A percentile compares a stretch with the other conserved stretches of the same genome.
These are phyloP conservation scores for Epinephelus moara DNA, from an alignment of 2,113 vertebrate species.

Conservation along the genomic window DNA sequence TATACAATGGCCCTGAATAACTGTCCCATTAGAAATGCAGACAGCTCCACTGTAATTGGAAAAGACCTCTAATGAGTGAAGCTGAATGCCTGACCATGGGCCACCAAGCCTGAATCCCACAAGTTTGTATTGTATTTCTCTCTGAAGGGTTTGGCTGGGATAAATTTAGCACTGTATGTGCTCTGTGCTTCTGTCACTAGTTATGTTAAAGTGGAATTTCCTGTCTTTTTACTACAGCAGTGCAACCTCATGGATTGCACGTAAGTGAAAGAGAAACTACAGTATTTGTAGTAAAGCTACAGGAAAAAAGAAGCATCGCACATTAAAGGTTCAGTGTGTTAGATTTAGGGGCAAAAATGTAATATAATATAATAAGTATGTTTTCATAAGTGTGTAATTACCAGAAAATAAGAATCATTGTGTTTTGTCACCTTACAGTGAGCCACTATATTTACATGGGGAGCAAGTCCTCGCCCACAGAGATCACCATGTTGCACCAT, in stretches of 20 bases:
- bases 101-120: constrained; percentile 18
- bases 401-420: no score
- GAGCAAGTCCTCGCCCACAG: no score
- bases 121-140: constrained; percentile 29
- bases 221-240: not conserved
- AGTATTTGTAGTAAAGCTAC: not conserved
- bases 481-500: no score
- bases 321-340: no score
- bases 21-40: constrained; percentile 56
- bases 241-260: not conserved
- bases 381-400: no score
- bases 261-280: not conserved
- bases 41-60: constrained; percentile 49
- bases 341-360: no score
- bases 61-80: constrained; percentile 53
- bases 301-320: not conserved
- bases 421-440: no score
- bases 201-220: constrained; percentile 5
- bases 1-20: constrained; percentile 50
- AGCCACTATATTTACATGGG: no score
- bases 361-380: no score
- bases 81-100: constrained; percentile 42
- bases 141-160: constrained; percentile 10
- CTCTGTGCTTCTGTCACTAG: constrained; percentile 1
- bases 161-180: constrained; percentile 9